Evolutionary conservation across 2,113 vertebrate genomes (phyloP), one percentile per base, ranked within the genome.

Genomic region (Buteo buteo): DNA sequence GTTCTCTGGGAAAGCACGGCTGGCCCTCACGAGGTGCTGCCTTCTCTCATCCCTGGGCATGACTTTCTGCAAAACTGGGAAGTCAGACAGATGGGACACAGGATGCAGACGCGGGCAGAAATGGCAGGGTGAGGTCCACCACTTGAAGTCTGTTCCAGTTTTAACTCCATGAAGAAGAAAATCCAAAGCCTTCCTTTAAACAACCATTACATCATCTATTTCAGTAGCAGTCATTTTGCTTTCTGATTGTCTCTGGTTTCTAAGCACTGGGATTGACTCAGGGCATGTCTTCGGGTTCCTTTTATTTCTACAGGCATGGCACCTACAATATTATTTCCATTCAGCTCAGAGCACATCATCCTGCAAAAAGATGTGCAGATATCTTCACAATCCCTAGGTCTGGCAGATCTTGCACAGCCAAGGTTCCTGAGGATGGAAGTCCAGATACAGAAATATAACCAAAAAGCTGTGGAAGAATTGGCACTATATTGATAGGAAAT

Each of bases 21-120:
- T 82, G 49, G 34, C 0, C 16, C 36, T 64, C 34, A 32, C 1
- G 2, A 13, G 3, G 2, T 8, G 4, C 34, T 1, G 1, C 2
- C 47, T 90, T 70, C 52, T 79, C n/a, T 88, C 36, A 29, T 44
- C 36, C 34, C 14, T 45, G 57, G n/a, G 32, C 64, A 59, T 2
- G 1, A 55, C 34, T 57, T 93, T 31, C 32, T 65, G 57, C 3
- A 1, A 79, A 55, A 59, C 32, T 76, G 29, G 5, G 7, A 93
- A 36, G 17, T 70, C 15, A 17, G 76, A 54, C 9, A 52, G 49
- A 22, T 62, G 49, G 58, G 62, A 44, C 11, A 40, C 1, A 4
- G 61, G 42, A 49, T 71, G 29, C 28, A 44, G 69, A 28, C 10
- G 8, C 7, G 11, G 36, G 29, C 38, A 84, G 84, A 81, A 89